phyloP scores from a whole-genome alignment of 2,888 invertebrate genomes.

The Brachyopa scutellaris region DNA sequence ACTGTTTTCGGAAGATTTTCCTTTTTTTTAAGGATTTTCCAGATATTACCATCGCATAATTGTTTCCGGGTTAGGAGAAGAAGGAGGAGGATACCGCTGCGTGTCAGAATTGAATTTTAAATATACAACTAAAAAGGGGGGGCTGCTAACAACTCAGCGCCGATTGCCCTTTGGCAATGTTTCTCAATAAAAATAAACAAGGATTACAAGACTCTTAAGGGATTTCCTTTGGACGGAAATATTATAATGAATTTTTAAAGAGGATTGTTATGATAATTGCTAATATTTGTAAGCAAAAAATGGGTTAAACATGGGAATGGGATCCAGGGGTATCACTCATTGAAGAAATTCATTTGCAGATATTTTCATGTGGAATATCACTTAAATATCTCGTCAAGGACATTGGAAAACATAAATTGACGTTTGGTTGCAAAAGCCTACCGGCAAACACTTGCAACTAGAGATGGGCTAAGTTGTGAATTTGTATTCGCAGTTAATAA shows the following conservation, averaged over 20 bases:
- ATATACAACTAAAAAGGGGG: conserved; percentile 38
- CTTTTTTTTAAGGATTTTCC: conserved; percentile 26
- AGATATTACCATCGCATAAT: conserved; percentile 41
- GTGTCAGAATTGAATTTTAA: conserved; percentile 54
- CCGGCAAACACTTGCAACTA: too few species aligned
- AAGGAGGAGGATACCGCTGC: neutral
- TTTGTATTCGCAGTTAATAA: too few species aligned
- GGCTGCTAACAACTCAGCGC: neutral
- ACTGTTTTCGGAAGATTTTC: conserved; percentile 8
- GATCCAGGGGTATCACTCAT: too few species aligned
- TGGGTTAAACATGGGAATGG: too few species aligned
- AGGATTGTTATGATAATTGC: conserved; percentile 35
- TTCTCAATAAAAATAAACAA: conserved; percentile 43
- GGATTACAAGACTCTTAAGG: conserved; percentile 44
- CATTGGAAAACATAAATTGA: too few species aligned
- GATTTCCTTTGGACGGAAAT: conserved; percentile 21
- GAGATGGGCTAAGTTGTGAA: too few species aligned
- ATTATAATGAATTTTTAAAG: conserved; percentile 39
- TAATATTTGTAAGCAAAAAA: too few species aligned
- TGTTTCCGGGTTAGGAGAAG: conserved; percentile 35
- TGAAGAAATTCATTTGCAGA: too few species aligned
- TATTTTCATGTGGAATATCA: too few species aligned
- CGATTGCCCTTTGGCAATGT: conserved; percentile 33
- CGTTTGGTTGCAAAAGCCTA: too few species aligned
- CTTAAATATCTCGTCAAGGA: too few species aligned